A percentile compares a stretch with the other conserved stretches of the same genome.
These are phyloP conservation scores for Tenodera sinensis DNA, from an alignment of 2,888 invertebrate genomes.

Conservation along the genomic window DNA sequence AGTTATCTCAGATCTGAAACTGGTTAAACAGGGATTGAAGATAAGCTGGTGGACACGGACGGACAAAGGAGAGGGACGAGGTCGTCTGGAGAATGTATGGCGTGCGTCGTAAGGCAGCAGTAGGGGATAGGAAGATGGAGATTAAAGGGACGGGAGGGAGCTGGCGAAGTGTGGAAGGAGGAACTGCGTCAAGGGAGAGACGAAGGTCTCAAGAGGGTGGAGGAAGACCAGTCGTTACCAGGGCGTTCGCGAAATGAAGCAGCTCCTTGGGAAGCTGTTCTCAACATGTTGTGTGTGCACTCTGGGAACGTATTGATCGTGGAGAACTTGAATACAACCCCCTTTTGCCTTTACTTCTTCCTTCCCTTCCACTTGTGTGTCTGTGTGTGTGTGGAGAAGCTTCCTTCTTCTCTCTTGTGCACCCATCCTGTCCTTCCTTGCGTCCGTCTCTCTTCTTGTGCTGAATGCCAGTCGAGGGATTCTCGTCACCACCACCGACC, in stretches of 20 bases:
- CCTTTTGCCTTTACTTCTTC: slow-evolving; percentile 10
- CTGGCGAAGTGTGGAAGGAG: slow-evolving; percentile 5
- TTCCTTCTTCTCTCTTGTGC: background rate
- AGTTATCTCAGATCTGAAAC: slow-evolving; percentile 12
- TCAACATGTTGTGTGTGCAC: background rate
- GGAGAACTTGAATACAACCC: slow-evolving; percentile 8
- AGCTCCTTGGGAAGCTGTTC: slow-evolving; percentile 15
- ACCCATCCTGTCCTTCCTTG: background rate
- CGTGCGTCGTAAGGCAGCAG: slow-evolving; percentile 12
- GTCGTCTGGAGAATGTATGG: slow-evolving; percentile 10
- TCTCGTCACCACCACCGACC: slow-evolving; percentile 11
- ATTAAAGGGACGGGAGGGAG: background rate
- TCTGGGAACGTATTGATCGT: slow-evolving; percentile 6
- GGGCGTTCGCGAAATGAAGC: background rate
- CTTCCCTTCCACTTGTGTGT: background rate
- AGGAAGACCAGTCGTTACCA: background rate
- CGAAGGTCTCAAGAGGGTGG: background rate
- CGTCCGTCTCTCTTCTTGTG: slow-evolving; percentile 10
- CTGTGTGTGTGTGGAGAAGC: background rate
- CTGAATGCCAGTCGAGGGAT: slow-evolving; percentile 12
- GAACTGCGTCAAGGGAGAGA: slow-evolving; percentile 6
- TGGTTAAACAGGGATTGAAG: slow-evolving; percentile 17
- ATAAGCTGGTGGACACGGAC: background rate
- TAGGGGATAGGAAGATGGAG: background rate
- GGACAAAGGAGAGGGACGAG: background rate